Evolutionary conservation across 1,140 invertebrate species (phyloP), one percentile per base, ranked within the genome.

Genomic region (Camponotus floridanus): DNA sequence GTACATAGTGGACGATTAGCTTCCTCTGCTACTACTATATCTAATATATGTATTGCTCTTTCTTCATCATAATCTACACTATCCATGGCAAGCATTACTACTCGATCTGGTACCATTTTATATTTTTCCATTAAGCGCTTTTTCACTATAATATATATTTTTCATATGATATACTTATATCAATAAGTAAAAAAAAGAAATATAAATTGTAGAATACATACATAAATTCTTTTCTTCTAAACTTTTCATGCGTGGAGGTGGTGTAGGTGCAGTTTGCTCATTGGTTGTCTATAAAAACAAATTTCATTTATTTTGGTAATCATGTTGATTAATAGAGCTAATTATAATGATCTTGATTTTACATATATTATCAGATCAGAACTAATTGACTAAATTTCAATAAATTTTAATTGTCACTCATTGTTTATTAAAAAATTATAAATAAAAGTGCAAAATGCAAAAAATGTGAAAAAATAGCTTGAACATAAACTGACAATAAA

Each of bases 31-130:
- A 97, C 94, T 92, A 98, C 97, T 67, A 97, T 97, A 83, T 96
- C 95, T 68, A 98, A 94, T 89, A 98, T 97, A 92, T 98, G 97
- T 86, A 96, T 96, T 7, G 98, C 98, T 85, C 97, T 95, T 90
- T 97, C 96, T 93, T 98, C 97, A 86, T 98, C 97, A 94, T 97
- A 98, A 92, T 97, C 97, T 1, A 98, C 97, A 92, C 97, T 98
- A 91, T 98, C 98, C 90, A 98, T 94, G n/a, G 98, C 98, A 91
- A 98, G 97, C 7, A 96, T 95, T 39, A 98, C 97, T 6, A 98
- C 96, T 88, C 97, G 96, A 90, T 98, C 97, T 8, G 97, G 96
- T 48, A 98, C 96, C 62, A 96, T 96, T 71, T 96, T 96, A 93
- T 98, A 98, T 91, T 97, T 97, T 76, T 96, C 95, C 94, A 97